phyloP scores from a whole-genome alignment of 92 coral and sea anemone species.

The Phymanthus crucifer region DNA sequence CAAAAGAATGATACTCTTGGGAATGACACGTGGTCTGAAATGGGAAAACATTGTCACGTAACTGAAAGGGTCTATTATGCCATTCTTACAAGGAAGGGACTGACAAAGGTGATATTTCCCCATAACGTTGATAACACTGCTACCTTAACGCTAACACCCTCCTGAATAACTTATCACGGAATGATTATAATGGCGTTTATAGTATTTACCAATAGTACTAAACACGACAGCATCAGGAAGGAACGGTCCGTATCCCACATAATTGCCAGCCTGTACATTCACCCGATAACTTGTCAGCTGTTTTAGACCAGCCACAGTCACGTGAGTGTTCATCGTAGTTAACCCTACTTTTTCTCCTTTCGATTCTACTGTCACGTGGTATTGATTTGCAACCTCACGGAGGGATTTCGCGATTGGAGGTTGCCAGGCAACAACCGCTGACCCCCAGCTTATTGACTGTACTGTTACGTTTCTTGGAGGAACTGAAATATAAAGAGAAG shows the following conservation, averaged over 20 bases:
- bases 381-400: constrained; percentile 45
- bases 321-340: constrained; percentile 39
- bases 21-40: too few relatives aligned
- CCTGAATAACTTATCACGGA: background rate
- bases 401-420: constrained; percentile 48
- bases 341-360: constrained; percentile 6
- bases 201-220: constrained; percentile 54
- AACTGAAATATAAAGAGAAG: constrained; percentile 8
- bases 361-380: constrained; percentile 34
- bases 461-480: constrained; percentile 50
- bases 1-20: too few relatives aligned
- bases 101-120: too few relatives aligned
- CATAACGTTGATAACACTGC: background rate
- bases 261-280: constrained; percentile 52
- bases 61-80: too few relatives aligned
- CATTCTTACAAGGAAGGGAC: too few relatives aligned
- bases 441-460: constrained; percentile 54
- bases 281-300: constrained; percentile 60
- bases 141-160: background rate
- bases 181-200: background rate
- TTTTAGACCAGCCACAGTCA: constrained; percentile 45
- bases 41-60: too few relatives aligned
- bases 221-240: constrained; percentile 30
- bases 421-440: constrained; percentile 64
- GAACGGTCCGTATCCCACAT: constrained; percentile 60